phyloP scores from a whole-genome alignment of 2,113 vertebrate species.

The Leuciscus idus region DNA sequence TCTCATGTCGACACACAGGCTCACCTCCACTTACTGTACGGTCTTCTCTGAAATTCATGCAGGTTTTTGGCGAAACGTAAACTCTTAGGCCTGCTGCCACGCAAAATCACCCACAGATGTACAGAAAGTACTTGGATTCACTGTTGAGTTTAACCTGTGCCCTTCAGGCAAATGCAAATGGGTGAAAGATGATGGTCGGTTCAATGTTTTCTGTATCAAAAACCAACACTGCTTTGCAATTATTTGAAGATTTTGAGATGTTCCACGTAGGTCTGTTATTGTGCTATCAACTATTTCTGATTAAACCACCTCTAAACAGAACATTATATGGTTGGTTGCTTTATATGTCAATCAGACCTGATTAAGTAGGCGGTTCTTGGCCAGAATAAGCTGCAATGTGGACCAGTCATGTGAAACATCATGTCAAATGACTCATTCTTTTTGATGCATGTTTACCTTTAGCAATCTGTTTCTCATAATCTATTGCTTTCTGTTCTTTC shows the following conservation, averaged over 20 bases:
- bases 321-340: neutral
- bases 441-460: constrained; percentile 78
- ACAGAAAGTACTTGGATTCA: neutral
- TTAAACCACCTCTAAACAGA: neutral
- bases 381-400: neutral
- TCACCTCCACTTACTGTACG: constrained; percentile 11
- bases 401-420: constrained; percentile 13
- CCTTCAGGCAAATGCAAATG: constrained; percentile 14
- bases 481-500: constrained; percentile 52
- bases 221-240: neutral
- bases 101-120: constrained; percentile 36
- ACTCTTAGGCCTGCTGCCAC: constrained; percentile 19
- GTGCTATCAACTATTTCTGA: neutral
- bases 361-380: neutral
- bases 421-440: constrained; percentile 70
- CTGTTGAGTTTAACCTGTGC: constrained; percentile 17
- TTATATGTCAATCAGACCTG: neutral
- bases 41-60: neutral
- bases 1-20: constrained; percentile 10
- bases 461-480: constrained; percentile 74
- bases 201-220: neutral
- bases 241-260: neutral
- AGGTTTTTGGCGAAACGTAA: constrained; percentile 16
- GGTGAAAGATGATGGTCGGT: neutral
- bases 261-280: neutral